Percentiles rank a stretch among this genome's conserved stretches.
phyloP scores from a whole-genome alignment of 2,888 invertebrate species.

The Eumacrocentrus americanus region DNA sequence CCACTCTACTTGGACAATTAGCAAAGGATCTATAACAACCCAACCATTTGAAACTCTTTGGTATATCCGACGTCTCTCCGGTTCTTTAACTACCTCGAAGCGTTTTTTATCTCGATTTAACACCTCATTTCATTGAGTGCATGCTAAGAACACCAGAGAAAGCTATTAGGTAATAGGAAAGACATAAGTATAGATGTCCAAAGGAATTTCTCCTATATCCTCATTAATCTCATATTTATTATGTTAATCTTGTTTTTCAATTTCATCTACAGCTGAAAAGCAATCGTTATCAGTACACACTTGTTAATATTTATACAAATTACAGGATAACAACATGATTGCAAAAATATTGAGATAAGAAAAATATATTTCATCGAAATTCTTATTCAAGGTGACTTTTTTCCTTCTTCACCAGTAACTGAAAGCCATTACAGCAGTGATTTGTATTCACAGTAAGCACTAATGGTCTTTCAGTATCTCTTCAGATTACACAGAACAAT shows the following conservation, averaged over 20 bases:
- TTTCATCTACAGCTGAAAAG: no score
- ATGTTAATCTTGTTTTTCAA: no score
- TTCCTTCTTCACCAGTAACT: neutral
- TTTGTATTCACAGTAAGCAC: neutral
- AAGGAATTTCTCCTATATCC: no score
- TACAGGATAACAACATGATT: neutral
- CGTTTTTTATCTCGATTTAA: no score
- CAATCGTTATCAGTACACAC: no score
- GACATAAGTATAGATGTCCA: no score
- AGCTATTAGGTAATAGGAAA: no score
- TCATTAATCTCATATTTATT: no score
- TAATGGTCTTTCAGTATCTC: neutral
- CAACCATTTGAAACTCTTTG: neutral
- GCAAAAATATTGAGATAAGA: neutral
- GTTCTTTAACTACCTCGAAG: no score
- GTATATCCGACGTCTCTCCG: neutral
- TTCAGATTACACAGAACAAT: neutral
- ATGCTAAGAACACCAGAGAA: no score
- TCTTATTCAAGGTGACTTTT: neutral
- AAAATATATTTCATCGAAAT: neutral
- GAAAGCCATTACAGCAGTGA: neutral
- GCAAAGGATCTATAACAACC: slow-evolving; percentile 5
- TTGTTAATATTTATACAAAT: neutral
- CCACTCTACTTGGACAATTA: slow-evolving; percentile 13
- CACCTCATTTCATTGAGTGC: no score